phyloP scores from a whole-genome alignment of 1,140 invertebrate species.

The Leptinotarsa lineolata region DNA sequence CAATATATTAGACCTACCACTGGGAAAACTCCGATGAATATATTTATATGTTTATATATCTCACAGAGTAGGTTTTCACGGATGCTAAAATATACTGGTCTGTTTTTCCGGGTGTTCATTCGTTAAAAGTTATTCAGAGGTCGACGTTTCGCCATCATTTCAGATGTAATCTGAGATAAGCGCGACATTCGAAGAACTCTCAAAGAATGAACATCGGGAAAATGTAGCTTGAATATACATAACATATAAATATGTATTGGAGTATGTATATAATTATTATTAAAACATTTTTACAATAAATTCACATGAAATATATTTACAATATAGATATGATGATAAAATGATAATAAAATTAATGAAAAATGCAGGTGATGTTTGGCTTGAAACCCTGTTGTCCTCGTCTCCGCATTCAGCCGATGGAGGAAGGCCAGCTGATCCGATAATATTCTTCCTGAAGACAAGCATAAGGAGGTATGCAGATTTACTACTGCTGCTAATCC shows the following conservation, averaged over 20 bases:
- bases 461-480: conserved; percentile 13
- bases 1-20: conserved; percentile 52
- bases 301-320: conserved; percentile 50
- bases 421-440: conserved; percentile 1
- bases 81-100: too few relatives aligned
- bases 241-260: too few relatives aligned
- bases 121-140: too few relatives aligned
- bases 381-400: conserved; percentile 29
- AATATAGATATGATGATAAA: conserved; percentile 45
- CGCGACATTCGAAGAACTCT: too few relatives aligned
- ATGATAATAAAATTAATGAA: conserved; percentile 43
- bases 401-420: conserved; percentile 14
- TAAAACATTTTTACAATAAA: conserved; percentile 52
- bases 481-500: not conserved
- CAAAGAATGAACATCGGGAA: too few relatives aligned
- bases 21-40: conserved; percentile 46
- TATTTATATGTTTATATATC: conserved; percentile 31
- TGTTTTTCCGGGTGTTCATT: too few relatives aligned
- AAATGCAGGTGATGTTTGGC: conserved; percentile 42
- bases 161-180: too few relatives aligned
- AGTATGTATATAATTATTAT: conserved; percentile 34
- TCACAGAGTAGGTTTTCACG: too few relatives aligned
- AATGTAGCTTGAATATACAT: too few relatives aligned
- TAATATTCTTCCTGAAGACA: conserved; percentile 16
- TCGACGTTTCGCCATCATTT: too few relatives aligned